These are phyloP conservation scores for Bufo gargarizans DNA, from an alignment of 2,113 vertebrate genomes.

Conservation along the genomic window DNA sequence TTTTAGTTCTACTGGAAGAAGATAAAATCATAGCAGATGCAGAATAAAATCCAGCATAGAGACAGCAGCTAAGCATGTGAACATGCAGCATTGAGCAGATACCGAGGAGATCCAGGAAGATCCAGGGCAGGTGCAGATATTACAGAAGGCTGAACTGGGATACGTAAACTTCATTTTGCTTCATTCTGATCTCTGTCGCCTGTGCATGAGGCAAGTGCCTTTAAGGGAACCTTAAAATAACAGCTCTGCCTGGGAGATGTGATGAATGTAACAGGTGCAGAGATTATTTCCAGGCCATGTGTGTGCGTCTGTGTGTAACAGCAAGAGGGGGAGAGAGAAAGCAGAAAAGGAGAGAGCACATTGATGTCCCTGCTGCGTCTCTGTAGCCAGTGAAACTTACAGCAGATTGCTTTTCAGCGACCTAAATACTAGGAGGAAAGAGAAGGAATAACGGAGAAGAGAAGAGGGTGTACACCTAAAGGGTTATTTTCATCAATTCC, in stretches of 20 bases:
- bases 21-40: constrained; percentile 26
- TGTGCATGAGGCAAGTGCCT: constrained; percentile 54
- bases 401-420: constrained; percentile 50
- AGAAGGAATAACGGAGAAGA: constrained; percentile 33
- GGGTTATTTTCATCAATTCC: constrained; percentile 29
- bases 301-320: constrained; percentile 54
- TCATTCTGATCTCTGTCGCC: constrained; percentile 45
- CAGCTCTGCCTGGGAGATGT: constrained; percentile 57
- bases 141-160: constrained; percentile 35
- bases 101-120: constrained; percentile 11
- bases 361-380: constrained; percentile 56
- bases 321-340: constrained; percentile 49
- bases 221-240: constrained; percentile 61
- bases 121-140: constrained; percentile 29
- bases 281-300: constrained; percentile 53
- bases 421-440: constrained; percentile 30
- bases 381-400: constrained; percentile 53
- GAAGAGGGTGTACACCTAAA: constrained; percentile 49
- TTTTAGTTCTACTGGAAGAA: constrained; percentile 27
- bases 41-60: constrained; percentile 26
- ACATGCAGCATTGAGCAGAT: background rate
- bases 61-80: constrained; percentile 14
- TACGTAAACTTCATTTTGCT: constrained; percentile 48
- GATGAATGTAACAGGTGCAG: constrained; percentile 61
- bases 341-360: constrained; percentile 48